phyloP scores from a whole-genome alignment of 2,113 vertebrate genomes.

The Pampusana beccarii region DNA sequence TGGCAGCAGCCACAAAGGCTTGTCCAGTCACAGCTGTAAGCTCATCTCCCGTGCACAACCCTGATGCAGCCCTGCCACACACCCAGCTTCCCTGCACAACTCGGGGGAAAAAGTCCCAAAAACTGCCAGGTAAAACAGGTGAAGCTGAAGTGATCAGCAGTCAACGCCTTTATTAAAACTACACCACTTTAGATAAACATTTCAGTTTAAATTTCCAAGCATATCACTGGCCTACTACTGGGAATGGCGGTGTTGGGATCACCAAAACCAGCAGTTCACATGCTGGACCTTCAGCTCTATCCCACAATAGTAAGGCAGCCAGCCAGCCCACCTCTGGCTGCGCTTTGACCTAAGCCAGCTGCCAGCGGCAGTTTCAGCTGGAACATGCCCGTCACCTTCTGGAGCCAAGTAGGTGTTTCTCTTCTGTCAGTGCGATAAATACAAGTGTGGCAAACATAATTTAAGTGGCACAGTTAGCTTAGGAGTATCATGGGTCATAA shows the following conservation, averaged over 20 bases:
- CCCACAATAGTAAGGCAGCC: not conserved
- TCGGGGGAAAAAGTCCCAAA: not conserved
- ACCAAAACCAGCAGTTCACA: not conserved
- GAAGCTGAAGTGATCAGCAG: constrained; percentile 26
- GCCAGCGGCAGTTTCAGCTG: not conserved
- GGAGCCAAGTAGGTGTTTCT: constrained; percentile 6
- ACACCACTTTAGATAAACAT: constrained; percentile 58
- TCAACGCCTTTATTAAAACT: constrained; percentile 72
- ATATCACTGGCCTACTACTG: not conserved
- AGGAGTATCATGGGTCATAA: constrained; percentile 4
- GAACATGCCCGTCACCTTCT: not conserved
- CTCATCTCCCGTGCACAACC: not conserved
- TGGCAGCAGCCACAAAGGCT: not conserved
- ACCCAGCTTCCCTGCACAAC: not conserved
- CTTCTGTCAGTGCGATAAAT: constrained; percentile 8
- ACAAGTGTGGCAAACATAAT: not conserved
- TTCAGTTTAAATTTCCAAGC: constrained; percentile 38
- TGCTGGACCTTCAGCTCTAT: constrained; percentile 7
- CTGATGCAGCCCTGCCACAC: not conserved
- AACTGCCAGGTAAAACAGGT: not conserved
- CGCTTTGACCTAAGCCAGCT: not conserved
- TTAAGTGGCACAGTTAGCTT: constrained; percentile 32
- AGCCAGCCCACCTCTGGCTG: not conserved
- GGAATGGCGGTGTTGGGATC: not conserved
- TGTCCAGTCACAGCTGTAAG: not conserved